Evolutionary conservation across 1,140 invertebrate genomes (phyloP).

Genomic region (Drosophila ananassae): DNA sequence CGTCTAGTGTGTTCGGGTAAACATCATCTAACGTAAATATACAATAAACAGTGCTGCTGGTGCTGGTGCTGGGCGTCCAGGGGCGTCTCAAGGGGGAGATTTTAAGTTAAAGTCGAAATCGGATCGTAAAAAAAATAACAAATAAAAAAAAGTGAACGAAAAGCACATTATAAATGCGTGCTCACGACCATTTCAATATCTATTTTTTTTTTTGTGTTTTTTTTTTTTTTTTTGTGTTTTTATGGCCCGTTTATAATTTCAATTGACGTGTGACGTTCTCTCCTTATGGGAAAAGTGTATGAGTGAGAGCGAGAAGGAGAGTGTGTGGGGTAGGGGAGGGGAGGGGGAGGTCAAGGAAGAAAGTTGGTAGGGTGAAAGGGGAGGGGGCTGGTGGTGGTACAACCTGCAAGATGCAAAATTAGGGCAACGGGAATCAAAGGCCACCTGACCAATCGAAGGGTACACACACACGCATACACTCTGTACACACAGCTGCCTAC

Average conservation of each 20-base stretch:
- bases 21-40: constrained; percentile 28
- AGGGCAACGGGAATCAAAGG: constrained; percentile 79
- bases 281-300: constrained; percentile 9
- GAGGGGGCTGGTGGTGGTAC: not conserved
- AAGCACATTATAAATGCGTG: constrained; percentile 69
- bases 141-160: constrained; percentile 3
- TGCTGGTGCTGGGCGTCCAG: not conserved
- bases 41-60: not conserved
- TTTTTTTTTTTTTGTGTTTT: constrained; percentile 20
- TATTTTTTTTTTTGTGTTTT: constrained; percentile 1
- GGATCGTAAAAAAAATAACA: constrained; percentile 18
- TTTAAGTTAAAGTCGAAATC: constrained; percentile 6
- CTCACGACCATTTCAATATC: constrained; percentile 58
- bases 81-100: not conserved
- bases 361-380: not conserved
- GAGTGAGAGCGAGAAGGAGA: constrained; percentile 4
- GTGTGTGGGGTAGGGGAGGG: not conserved
- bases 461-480: constrained; percentile 22
- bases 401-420: constrained; percentile 54
- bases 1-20: constrained; percentile 28
- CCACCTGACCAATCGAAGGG: constrained; percentile 61
- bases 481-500: not conserved
- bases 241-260: constrained; percentile 67
- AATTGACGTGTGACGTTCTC: constrained; percentile 56
- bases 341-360: not conserved